Conservation (phyloP, 2,113 vertebrate species). For the Dolichallabes microphthalmus region DNA sequence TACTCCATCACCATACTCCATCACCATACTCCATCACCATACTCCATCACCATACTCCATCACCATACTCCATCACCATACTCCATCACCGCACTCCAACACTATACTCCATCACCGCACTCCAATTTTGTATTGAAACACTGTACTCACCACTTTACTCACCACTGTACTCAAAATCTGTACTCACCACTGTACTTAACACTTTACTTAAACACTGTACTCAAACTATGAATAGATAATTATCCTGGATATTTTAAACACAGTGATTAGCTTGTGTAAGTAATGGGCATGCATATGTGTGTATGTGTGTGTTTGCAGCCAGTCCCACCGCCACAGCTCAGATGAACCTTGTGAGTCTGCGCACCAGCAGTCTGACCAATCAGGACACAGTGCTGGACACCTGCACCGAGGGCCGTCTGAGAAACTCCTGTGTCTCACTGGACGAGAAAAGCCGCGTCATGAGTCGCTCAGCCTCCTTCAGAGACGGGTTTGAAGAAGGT, state of each 20-base stretch:
- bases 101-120: no score
- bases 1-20: no score
- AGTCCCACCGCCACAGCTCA: constrained; percentile 89
- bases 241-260: not conserved
- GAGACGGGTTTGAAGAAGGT: constrained; percentile 99
- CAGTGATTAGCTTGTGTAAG: not conserved
- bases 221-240: not conserved
- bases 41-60: no score
- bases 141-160: no score
- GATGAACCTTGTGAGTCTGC: constrained; percentile 83
- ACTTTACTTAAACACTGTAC: no score
- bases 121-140: no score
- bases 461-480: constrained; percentile 95
- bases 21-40: no score
- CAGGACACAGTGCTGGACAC: constrained; percentile 84
- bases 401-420: constrained; percentile 82
- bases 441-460: constrained; percentile 94
- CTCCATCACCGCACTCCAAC: no score
- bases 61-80: no score
- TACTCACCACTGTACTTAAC: no score
- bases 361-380: constrained; percentile 91
- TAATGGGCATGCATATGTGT: not conserved
- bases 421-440: constrained; percentile 95
- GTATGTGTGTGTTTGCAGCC: constrained; percentile 15
- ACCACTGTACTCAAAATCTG: no score